Conservation (phyloP, 2,113 vertebrate species). For the Serinus canaria region DNA sequence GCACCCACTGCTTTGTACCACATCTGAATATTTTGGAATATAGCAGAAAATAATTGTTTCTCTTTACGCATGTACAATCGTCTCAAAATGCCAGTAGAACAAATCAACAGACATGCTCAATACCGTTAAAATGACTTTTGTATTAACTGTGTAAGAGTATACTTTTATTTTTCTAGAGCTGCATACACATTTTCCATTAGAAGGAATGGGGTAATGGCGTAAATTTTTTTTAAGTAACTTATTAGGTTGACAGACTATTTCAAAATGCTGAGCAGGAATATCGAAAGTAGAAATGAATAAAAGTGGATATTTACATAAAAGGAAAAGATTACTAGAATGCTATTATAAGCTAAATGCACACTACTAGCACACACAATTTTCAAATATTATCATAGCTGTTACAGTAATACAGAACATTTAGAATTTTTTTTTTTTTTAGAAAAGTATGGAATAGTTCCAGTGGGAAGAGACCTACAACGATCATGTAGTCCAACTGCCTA, state of each 20-base stretch:
- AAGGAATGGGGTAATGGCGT: neutral
- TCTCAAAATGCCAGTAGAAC: neutral
- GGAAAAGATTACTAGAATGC: neutral
- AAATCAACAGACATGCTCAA: neutral
- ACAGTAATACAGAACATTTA: neutral
- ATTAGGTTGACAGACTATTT: neutral
- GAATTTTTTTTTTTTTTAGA: neutral
- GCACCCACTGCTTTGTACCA: neutral
- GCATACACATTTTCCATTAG: neutral
- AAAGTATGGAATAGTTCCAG: neutral
- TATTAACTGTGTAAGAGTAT: neutral
- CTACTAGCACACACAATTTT: neutral
- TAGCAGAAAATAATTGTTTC: neutral
- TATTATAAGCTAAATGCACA: neutral
- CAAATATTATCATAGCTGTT: neutral
- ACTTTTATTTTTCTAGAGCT: neutral
- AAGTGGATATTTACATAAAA: neutral
- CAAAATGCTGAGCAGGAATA: neutral
- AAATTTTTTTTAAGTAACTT: neutral
- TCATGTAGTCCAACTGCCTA: neutral
- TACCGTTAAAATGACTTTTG: neutral
- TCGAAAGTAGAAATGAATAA: neutral
- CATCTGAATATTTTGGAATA: neutral
- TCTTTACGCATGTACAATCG: neutral
- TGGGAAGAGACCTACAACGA: neutral